Evolutionary conservation across 2,888 invertebrate genomes (phyloP), one percentile per base, ranked within the genome.

Genomic region (Drosophila bunnanda): DNA sequence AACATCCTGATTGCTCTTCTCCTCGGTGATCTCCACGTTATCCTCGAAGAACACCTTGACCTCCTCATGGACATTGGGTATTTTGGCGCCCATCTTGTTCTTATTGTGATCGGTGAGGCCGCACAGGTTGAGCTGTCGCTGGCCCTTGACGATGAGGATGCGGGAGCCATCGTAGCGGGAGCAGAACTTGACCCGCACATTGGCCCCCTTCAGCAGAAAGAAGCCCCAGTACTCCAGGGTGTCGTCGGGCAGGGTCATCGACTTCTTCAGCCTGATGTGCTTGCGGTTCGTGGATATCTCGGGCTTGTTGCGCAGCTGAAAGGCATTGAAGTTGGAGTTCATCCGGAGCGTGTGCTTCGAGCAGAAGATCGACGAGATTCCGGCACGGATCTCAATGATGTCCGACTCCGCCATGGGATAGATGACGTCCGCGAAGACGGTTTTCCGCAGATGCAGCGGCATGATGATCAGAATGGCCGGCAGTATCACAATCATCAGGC

Each of bases 221-320:
- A 97, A 97, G 4, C 97, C 97, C 97, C 97, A 97, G 91, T 97
- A 97, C 91, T 97, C 97, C 38, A 97, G 92, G 12, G 97, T 96
- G 85, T 97, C 97, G 91, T 97, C 97, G 0, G 96, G 96, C 74
- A 97, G 92, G 3, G 93, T 94, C 96, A 97, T 96, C 8, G 96
- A 96, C 89, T 97, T 97, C 90, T 95, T 96, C 79, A 97, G 92
- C 77, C 95, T 93, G 79, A 96, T 95, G 88, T 96, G 96, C 91
- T 96, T 96, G 56, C 94, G 94, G 84, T 94, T 95, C 64, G 93
- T 93, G 53, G 96, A 95, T 72, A 96, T 93, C 92, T 95, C 94
- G 6, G 97, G 97, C 77, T 93, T 94, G 20, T 94, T 94, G 76
- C 93, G 93, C 93, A 96, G 93, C 93, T 96, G 95, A 91, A 95